Evolutionary conservation across 2,888 invertebrate species (phyloP), one percentile per base, ranked within the genome.

Genomic region (Muschampia plurimacula): DNA sequence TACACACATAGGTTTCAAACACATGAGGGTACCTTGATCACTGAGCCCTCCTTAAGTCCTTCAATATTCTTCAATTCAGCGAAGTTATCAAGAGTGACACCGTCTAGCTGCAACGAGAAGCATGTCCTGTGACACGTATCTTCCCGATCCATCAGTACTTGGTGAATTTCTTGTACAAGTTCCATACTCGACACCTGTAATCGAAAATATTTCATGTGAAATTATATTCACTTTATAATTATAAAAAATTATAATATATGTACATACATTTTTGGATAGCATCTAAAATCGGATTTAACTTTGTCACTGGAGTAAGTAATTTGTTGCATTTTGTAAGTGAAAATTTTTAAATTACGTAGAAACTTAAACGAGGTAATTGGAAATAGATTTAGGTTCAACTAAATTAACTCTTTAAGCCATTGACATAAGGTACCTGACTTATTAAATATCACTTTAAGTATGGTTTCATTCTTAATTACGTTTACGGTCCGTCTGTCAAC

Each of bases 61-160:
- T 99, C 99, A 79, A 99, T 97, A 85, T 97, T 98, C 89, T 99
- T 99, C 76, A 99, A 93, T 90, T 99, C 99, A 3, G 99, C 98
- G 92, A 99, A 99, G 91, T 99, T 99, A 87, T 99, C 99, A 78
- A 99, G 94, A 0, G 98, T 98, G 71, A 97, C 96, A 49, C 98
- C 98, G 83, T 99, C 98, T 65, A 99, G 94, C 91, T 99, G 99
- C 67, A 99, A 95, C 0, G 99, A 99, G 90, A 99, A 99, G 87
- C 99, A 99, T 0, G 99, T 99, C 70, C 99, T 96, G 86, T 99
- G 99, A 84, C 99, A 99, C 0, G 99, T 99, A 86, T 99, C 99
- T 90, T 99, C 99, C 39, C 99, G 96, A 87, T 99, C 99, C 98
- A 99, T 99, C 67, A 99, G 93, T 76, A 99, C 95, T 92, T 99